Base-by-base conservation (phyloP, 2,113 vertebrate species). In the Sceloporus tristichus region DNA sequence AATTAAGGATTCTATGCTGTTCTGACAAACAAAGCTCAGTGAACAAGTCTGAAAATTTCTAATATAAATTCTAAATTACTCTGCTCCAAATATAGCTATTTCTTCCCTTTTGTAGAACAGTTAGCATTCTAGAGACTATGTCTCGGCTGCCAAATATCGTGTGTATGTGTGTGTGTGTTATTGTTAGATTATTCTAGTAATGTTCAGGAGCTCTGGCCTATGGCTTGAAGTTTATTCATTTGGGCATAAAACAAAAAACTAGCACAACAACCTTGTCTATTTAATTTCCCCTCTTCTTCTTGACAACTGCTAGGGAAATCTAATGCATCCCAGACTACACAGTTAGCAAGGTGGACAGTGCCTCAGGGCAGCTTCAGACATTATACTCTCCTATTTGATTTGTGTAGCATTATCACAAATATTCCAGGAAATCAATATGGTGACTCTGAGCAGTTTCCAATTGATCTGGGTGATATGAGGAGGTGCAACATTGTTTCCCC, bases 21-120 rank as follows among this genome's bases (percentile, higher is more conserved):
- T 10, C 23, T 23, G 21, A 78, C 76, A 75, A 75, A 80, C n/a
- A 62, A 82, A 82, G 80, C 59, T 82, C 62, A 82, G 59, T 66
- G 34, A 82, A 82, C 62, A 42, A 82, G 25, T 66, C 59, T 81
- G 79, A 34, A 23, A 42, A 27, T 82, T 82, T 27, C 34, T 25
- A 42, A 34, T 82, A 66, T 27, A 82, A 71, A 29, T 71, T 27
- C 68, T 71, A 27, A 27, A 71, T 71, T 66, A 40, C 10, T 82
- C n/a, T 82, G 34, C 40, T 42, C 19, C 27, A 40, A 65, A 42
- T 42, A 82, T 66, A 40, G 18, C 79, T 25, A 21, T 19, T 42
- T 21, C 21, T 14, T 16, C 21, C 48, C 23, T 27, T 27, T 78
- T 82, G 79, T 40, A 66, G 59, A 42, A 62, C 59, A 62, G 59